Percentiles rank a stretch among this genome's conserved stretches.
Evolutionary conservation across 1,140 invertebrate genomes (phyloP).

Genomic region (Maconellicoccus hirsutus): DNA sequence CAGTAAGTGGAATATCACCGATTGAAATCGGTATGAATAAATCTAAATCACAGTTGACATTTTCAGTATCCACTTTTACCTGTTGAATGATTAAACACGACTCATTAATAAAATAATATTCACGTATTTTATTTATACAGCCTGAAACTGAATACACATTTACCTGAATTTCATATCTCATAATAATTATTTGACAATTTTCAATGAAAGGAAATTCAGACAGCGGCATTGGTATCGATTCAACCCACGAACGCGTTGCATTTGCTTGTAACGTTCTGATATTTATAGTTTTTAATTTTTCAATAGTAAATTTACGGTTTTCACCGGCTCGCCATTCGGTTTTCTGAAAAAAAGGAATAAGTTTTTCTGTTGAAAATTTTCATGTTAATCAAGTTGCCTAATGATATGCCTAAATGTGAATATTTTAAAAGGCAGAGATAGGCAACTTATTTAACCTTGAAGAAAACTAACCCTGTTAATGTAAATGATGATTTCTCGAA

Average conservation of each 20-base stretch:
- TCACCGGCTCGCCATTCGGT: not conserved
- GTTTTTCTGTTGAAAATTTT: too few species aligned
- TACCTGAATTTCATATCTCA: not conserved
- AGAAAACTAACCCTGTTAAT: not conserved
- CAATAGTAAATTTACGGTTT: not conserved
- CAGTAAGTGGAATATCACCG: not conserved
- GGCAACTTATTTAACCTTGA: too few species aligned
- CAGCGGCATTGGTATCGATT: not conserved
- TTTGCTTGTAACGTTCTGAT: not conserved
- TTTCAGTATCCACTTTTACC: not conserved
- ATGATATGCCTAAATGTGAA: too few species aligned
- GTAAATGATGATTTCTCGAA: not conserved
- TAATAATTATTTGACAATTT: not conserved
- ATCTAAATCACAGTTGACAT: not conserved
- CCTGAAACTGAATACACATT: too few species aligned
- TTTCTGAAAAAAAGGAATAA: not conserved
- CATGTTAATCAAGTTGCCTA: too few species aligned
- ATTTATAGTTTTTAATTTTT: not conserved
- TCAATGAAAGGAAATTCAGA: not conserved
- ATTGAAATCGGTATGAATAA: not conserved
- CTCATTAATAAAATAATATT: too few species aligned
- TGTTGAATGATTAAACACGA: not conserved
- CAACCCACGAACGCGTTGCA: not conserved
- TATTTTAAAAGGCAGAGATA: too few species aligned
- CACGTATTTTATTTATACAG: not conserved